Base-by-base conservation (phyloP, 2,888 invertebrate species). In the Abscondita cerata region DNA sequence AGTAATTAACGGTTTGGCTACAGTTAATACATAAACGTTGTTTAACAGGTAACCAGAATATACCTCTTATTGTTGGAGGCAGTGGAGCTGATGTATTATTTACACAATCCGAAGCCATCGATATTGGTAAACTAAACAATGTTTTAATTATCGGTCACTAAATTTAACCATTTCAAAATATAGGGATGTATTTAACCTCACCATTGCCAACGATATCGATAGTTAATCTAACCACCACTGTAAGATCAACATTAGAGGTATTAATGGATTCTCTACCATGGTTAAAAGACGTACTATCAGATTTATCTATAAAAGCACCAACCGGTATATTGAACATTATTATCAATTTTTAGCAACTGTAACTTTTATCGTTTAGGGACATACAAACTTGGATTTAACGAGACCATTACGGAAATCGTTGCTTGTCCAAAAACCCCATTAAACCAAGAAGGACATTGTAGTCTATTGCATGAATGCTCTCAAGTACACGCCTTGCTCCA, bases 71-170 rank as follows among this genome's bases (percentile, higher is more conserved):
- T n/a, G n/a, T n/a, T n/a, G 0, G 83, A 83, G 66, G 81, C 83
- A n/a, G 69, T 70, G 16, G 67, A 68, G 44, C 81, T 15, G 8
- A 9, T 41, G 6, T 8, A 41, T 4, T 41, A 15, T 41, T 3
- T 8, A 4, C 41, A 8, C 3, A 12, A 13, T 9, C 41, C 13
- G 12, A 15, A 41, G 41, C 41, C 9, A 41, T 18, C 13, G 8
- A 31, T 41, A 16, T 2, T 13, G 41, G 16, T 6, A n/a, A n/a
- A n/a, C n/a, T n/a, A n/a, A n/a, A n/a, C n/a, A n/a, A n/a, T n/a
- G n/a, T n/a, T n/a, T n/a, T n/a, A n/a, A n/a, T n/a, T n/a, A n/a
- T n/a, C n/a, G n/a, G 33, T 8, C 9, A 33, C 33, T 33, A 8
- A 33, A 33, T 33, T 8, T 33, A 33, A 33, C 9, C 6, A 33